Evolutionary conservation across 2,113 vertebrate genomes (phyloP), one percentile per base, ranked within the genome.

Genomic region (Epinephelus lanceolatus): DNA sequence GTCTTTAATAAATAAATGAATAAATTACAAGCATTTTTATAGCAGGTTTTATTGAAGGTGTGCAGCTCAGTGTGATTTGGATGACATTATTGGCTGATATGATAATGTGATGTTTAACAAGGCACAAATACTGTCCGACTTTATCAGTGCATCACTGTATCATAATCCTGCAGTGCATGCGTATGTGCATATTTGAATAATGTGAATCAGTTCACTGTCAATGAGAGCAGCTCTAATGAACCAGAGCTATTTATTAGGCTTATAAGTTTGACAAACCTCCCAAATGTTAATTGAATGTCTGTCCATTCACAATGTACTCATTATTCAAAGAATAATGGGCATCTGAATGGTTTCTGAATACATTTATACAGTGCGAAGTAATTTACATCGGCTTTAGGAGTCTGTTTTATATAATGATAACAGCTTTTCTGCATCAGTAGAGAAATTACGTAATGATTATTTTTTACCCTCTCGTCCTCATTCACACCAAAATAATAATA

Each of bases 261-360:
- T 59, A 60, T 69, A 66, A 70, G 42, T 74, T 76, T 76, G 60
- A 88, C 75, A 80, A 80, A 52, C 25, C 14, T 52, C 71, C 86
- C 42, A 76, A 88, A 76, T 23, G 49, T 83, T 79, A 75, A 89
- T 91, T 81, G 74, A 86, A 87, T 78, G 75, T 66, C 80, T 71
- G 33, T 47, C 60, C 23, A 14, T 53, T 67, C 66, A 74, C 75
- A 80, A 77, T 86, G 60, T 65, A 3, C 21, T 84, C 19, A 76
- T 88, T 88, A 73, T 90, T 67, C 52, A 83, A 81, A 63, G 47
- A 72, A 86, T 83, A 80, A 87, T 83, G 17, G 42, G 45, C 40
- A 27, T 69, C 55, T 45, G 0, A 81, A 76, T 84, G 45, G 42
- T 71, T 73, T 61, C 65, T 71, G 61, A 68, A 68, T 75, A 33